A percentile compares a stretch with the other conserved stretches of the same genome.
Evolutionary conservation across 2,888 invertebrate species (phyloP).

Genomic region (Drosophila cracens): DNA sequence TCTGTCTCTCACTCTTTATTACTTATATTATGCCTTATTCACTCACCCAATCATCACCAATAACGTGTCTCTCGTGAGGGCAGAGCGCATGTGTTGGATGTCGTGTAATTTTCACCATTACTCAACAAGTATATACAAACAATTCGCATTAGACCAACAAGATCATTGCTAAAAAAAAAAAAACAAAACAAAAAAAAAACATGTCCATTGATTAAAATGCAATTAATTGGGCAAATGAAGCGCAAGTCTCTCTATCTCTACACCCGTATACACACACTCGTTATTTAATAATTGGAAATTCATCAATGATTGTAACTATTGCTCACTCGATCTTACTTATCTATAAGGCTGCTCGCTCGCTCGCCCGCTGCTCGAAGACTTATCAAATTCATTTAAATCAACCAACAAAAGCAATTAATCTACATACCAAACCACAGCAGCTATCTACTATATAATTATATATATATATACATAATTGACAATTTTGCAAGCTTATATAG

Average conservation of each 20-base stretch:
- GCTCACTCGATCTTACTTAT: constrained; percentile 66
- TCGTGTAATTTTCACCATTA: constrained; percentile 82
- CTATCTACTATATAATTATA: constrained; percentile 36
- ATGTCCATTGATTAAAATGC: constrained; percentile 56
- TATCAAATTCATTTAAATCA: constrained; percentile 56
- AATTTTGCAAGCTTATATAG: constrained; percentile 38
- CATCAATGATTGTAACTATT: constrained; percentile 76
- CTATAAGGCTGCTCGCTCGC: constrained; percentile 61
- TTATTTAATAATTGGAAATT: constrained; percentile 60
- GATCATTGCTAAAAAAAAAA: constrained; percentile 59
- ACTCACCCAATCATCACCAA: constrained; percentile 78
- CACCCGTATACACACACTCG: constrained; percentile 47
- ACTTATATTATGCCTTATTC: constrained; percentile 49
- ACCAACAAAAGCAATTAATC: constrained; percentile 50
- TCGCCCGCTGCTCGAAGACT: constrained; percentile 52
- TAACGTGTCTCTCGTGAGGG: constrained; percentile 84
- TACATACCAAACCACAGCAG: constrained; percentile 45
- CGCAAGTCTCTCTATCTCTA: constrained; percentile 58
- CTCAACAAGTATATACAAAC: constrained; percentile 57
- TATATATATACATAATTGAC: constrained; percentile 35
- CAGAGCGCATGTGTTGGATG: constrained; percentile 86
- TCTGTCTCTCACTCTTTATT: constrained; percentile 28
- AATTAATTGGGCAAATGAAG: constrained; percentile 58
- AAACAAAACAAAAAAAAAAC: constrained; percentile 21
- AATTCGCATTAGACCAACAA: constrained; percentile 67